Percentiles rank a stretch among this genome's conserved stretches.
phyloP scores from a whole-genome alignment of 2,113 vertebrate genomes.

The Reinhardtius hippoglossoides region DNA sequence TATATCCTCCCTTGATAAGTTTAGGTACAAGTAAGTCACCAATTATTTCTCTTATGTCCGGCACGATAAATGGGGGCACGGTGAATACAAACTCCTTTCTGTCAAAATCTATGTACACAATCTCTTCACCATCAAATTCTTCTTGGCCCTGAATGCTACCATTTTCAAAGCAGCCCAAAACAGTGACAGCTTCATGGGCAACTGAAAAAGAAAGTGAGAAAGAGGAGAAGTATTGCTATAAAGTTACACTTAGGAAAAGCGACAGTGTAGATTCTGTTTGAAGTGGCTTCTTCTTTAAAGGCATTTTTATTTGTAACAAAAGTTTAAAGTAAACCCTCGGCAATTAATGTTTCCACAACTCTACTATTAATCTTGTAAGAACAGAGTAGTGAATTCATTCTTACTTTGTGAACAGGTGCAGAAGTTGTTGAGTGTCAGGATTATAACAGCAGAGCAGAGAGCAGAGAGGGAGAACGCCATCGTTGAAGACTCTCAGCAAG shows the following conservation, averaged over 20 bases:
- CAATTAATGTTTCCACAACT: not conserved
- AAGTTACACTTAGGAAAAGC: not conserved
- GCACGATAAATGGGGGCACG: not conserved
- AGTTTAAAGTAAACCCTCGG: not conserved
- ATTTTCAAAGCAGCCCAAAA: constrained; percentile 34
- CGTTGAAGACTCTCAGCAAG: not conserved
- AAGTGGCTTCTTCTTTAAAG: not conserved
- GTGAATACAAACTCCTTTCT: constrained; percentile 16
- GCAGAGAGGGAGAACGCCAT: constrained; percentile 1
- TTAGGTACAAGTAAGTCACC: rapidly evolving
- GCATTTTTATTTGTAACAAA: not conserved
- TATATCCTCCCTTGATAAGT: not conserved
- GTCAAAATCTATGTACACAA: constrained; percentile 48
- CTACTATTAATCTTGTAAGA: not conserved
- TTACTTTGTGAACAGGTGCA: constrained; percentile 51
- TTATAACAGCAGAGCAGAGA: not conserved
- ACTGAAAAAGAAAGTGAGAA: constrained; percentile 40
- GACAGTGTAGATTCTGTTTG: not conserved
- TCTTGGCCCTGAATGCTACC: not conserved
- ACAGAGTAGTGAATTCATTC: not conserved
- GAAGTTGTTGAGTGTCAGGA: constrained; percentile 39
- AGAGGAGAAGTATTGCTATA: not conserved
- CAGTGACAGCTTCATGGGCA: not conserved
- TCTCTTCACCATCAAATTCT: constrained; percentile 41
- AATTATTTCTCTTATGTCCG: not conserved